Percentiles rank a stretch among this genome's conserved stretches.
These are phyloP conservation scores for Nanger granti DNA, from an alignment of 2,113 vertebrate genomes.

Conservation along the genomic window DNA sequence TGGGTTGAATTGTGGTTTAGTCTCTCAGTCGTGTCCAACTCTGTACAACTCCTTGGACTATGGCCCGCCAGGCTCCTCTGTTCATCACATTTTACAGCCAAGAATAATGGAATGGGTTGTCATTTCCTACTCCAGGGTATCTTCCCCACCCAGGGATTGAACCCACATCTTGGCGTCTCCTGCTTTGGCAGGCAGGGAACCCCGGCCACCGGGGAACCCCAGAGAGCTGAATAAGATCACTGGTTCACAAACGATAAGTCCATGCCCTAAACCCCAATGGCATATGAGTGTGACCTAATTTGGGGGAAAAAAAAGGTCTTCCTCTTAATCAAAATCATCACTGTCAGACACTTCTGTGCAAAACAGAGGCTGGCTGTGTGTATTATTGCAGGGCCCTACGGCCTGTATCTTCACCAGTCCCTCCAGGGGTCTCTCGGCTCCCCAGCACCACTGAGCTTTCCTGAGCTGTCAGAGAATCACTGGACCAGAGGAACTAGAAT, in stretches of 20 bases:
- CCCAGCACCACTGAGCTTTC: neutral
- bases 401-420: neutral
- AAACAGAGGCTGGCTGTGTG: neutral
- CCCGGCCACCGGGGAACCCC: neutral
- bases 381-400: rapidly evolving
- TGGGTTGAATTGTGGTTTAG: neutral
- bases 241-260: neutral
- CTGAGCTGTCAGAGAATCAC: no score
- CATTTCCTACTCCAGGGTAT: neutral
- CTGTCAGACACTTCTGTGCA: neutral
- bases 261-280: no score
- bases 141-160: neutral
- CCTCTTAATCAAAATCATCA: neutral
- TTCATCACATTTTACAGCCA: neutral
- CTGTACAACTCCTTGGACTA: neutral
- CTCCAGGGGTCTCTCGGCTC: rapidly evolving
- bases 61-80: neutral
- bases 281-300: neutral
- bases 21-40: neutral
- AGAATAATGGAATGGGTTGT: neutral
- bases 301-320: neutral
- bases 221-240: neutral
- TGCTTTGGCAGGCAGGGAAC: neutral
- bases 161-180: rapidly evolving
- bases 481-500: rapidly evolving